Base-by-base conservation (phyloP, 2,113 vertebrate genomes). In the Peucedramus taeniatus region DNA sequence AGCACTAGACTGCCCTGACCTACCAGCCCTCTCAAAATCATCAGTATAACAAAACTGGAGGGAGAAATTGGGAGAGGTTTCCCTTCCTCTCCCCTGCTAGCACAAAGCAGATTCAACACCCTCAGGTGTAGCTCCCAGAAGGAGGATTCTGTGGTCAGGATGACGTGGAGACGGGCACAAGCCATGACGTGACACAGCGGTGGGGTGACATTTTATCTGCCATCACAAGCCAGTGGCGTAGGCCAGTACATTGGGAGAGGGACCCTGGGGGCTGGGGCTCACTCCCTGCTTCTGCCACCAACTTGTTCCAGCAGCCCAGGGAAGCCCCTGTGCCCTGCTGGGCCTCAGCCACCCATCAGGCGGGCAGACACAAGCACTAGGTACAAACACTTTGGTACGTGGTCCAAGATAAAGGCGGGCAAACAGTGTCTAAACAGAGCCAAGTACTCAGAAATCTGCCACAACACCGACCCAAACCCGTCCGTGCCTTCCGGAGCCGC, bases 101-200 rank as follows among this genome's bases (percentile, higher is more conserved):
- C 72, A 74, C 3, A 13, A 90, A 91, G 69, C 47, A 1, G 22
- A 76, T 69, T 60, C 31, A 77, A 24, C 30, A 81, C 30, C 0
- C 1, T 26, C 85, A 94, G 87, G 71, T 64, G 76, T 31, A 84
- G 65, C 59, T 91, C 75, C 68, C 40, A 2, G 59, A 30, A 89
- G 70, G 47, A 80, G n/a, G 60, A 59, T 91, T 59, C 49, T 30
- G 60, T 64, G 84, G 87, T 79, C 79, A 76, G 56, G 44, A 90
- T 88, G 93, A 87, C 22, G 59, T 21, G 57, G 24, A 42, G 78
- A 72, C 15, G 1, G 83, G 24, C 81, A 76, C 44, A 84, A 91
- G 63, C 65, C 68, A 49, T 11, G 35, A 59, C 81, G 63, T 49
- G 83, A 89, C 89, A 97, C 87, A 72, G 84, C 21, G 16, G 28